A percentile compares a stretch with the other conserved stretches of the same genome.
phyloP scores from a whole-genome alignment of 2,113 vertebrate species.

The Microcebus jonahi region DNA sequence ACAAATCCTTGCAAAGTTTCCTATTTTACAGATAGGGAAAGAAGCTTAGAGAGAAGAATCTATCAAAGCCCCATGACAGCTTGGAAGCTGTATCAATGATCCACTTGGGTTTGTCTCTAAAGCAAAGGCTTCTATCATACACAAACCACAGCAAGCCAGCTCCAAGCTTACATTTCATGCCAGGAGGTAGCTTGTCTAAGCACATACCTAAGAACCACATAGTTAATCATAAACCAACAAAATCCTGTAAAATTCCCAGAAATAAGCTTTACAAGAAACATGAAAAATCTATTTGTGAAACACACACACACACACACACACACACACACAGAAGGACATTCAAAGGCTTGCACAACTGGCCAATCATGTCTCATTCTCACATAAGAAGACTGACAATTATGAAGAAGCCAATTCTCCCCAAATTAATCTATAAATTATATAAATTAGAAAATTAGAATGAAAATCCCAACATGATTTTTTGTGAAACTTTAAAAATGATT shows the following conservation, averaged over 20 bases:
- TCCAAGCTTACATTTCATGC: background rate
- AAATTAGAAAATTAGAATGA: background rate
- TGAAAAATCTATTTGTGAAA: background rate
- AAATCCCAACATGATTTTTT: constrained; percentile 29
- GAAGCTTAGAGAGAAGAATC: constrained; percentile 7
- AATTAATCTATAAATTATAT: constrained; percentile 24
- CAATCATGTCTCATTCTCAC: background rate
- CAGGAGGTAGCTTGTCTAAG: background rate
- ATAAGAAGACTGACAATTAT: constrained; percentile 27
- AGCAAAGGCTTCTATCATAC: background rate
- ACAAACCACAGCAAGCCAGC: background rate
- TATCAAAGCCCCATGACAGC: background rate
- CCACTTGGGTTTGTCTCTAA: background rate
- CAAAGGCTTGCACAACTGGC: background rate
- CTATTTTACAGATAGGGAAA: background rate
- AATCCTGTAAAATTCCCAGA: constrained; percentile 17
- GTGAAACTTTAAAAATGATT: constrained; percentile 33
- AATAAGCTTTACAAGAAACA: background rate
- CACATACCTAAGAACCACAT: background rate
- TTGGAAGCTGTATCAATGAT: background rate
- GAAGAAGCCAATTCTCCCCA: background rate
- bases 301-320: background rate
- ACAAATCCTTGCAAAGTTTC: background rate
- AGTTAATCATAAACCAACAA: constrained; percentile 32
- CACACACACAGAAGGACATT: background rate